Evolutionary conservation across 1,140 invertebrate genomes (phyloP).

Genomic region (Doryteuthis pealeii): DNA sequence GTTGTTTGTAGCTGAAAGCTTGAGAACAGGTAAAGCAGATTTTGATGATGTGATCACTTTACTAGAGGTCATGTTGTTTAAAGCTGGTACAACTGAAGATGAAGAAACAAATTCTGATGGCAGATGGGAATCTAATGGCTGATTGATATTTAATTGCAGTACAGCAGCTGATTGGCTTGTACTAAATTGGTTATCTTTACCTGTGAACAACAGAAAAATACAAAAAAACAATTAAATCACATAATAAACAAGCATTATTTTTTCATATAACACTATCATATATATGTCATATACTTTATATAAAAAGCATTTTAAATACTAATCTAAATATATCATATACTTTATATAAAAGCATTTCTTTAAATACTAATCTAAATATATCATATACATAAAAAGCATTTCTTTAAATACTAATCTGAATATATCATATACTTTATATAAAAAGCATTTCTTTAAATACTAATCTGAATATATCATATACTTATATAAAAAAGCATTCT

Average conservation of each 20-base stretch:
- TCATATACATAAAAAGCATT: too few species aligned
- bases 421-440: too few species aligned
- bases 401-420: too few species aligned
- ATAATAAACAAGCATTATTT: background rate
- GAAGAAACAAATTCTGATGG: conserved; percentile 7
- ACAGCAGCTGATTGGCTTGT: background rate
- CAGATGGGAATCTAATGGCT: background rate
- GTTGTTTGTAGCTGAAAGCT: conserved; percentile 7
- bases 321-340: too few species aligned
- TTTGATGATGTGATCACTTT: conserved; percentile 8
- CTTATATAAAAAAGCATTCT: too few species aligned
- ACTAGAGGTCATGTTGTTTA: conserved; percentile 10
- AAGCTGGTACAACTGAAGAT: conserved; percentile 7
- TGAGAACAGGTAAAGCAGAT: conserved; percentile 7
- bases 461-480: too few species aligned
- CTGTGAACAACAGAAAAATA: background rate
- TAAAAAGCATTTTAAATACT: too few species aligned
- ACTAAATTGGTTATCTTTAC: conserved; percentile 1
- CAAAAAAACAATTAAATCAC: background rate
- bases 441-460: too few species aligned
- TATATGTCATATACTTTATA: too few species aligned
- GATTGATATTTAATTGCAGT: background rate
- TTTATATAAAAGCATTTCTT: too few species aligned
- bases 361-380: too few species aligned
- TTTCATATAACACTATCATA: too few species aligned